Evolutionary conservation across 2,797 vertebrate species (phyloP).

Genomic region (Danio albolineatus): DNA sequence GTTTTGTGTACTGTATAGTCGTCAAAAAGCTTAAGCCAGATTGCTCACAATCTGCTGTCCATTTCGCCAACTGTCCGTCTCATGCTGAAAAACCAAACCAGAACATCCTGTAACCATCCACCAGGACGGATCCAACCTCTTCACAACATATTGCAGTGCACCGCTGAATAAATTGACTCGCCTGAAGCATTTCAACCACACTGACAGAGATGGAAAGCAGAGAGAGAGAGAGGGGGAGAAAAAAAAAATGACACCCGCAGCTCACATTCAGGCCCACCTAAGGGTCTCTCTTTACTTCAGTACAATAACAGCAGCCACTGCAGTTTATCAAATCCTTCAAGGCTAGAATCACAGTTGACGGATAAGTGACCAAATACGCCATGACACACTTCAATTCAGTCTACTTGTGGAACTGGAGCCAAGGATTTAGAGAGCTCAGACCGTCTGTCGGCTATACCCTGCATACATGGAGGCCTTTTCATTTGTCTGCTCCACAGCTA

Average conservation of each 20-base stretch:
- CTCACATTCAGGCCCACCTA: slow-evolving; percentile 50
- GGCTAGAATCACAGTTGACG: slow-evolving; percentile 73
- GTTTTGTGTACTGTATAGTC: slow-evolving; percentile 31
- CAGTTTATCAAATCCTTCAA: slow-evolving; percentile 81
- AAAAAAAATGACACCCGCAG: slow-evolving; percentile 58
- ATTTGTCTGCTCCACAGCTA: slow-evolving; percentile 25
- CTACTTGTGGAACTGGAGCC: slow-evolving; percentile 26
- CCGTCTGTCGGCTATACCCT: slow-evolving; percentile 24
- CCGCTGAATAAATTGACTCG: slow-evolving; percentile 27
- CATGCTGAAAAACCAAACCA: slow-evolving; percentile 33
- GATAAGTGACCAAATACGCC: slow-evolving; percentile 77
- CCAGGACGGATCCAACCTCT: slow-evolving; percentile 27
- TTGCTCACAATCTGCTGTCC: slow-evolving; percentile 47
- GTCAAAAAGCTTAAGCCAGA: slow-evolving; percentile 38
- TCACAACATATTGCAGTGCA: slow-evolving; percentile 24
- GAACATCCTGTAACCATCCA: slow-evolving; percentile 51
- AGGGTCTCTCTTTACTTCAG: background rate
- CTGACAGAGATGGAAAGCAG: background rate
- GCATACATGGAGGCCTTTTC: slow-evolving; percentile 39
- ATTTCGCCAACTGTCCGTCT: slow-evolving; percentile 49
- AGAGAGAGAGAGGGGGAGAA: background rate
- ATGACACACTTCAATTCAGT: slow-evolving; percentile 72
- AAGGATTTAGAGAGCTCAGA: slow-evolving; percentile 42
- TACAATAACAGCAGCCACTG: slow-evolving; percentile 82
- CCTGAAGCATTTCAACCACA: background rate